Evolutionary conservation across 2,888 invertebrate species (phyloP).

Genomic region (Troides oblongomaculatus): DNA sequence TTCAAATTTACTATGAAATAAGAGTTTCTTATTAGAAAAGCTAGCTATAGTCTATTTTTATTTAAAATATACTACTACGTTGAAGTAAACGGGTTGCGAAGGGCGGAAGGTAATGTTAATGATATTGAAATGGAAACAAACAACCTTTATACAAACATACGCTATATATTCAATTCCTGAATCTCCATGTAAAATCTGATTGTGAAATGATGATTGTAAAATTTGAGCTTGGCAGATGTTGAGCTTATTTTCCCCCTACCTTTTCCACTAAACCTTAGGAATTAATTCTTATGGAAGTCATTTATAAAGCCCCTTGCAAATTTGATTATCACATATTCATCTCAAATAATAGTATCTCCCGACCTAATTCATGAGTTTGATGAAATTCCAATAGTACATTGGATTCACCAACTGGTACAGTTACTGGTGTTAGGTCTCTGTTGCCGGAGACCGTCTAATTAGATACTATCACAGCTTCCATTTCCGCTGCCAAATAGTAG

Average conservation of each 20-base stretch:
- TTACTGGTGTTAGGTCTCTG: too few relatives aligned
- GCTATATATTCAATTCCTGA: background rate
- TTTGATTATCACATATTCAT: background rate
- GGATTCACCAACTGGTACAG: too few relatives aligned
- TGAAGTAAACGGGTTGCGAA: background rate
- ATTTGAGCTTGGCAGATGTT: background rate
- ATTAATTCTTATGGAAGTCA: background rate
- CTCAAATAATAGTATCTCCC: too few relatives aligned
- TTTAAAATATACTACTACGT: background rate
- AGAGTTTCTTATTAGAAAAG: too few relatives aligned
- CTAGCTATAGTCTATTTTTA: too few relatives aligned
- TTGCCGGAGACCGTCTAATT: too few relatives aligned
- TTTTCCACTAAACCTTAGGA: background rate
- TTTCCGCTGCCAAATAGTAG: too few relatives aligned
- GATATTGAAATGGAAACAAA: constrained; percentile 16
- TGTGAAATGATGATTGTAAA: background rate
- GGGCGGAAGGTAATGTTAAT: constrained; percentile 26
- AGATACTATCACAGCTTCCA: too few relatives aligned
- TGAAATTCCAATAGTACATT: too few relatives aligned
- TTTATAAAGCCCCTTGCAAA: background rate
- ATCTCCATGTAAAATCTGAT: background rate
- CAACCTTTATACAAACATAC: background rate
- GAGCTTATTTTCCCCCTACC: background rate
- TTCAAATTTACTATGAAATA: too few relatives aligned
- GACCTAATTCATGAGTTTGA: too few relatives aligned